A percentile compares a stretch with the other conserved stretches of the same genome.
These are phyloP conservation scores for Trichechus manatus DNA, from an alignment of 2,113 vertebrate species.

Conservation along the genomic window DNA sequence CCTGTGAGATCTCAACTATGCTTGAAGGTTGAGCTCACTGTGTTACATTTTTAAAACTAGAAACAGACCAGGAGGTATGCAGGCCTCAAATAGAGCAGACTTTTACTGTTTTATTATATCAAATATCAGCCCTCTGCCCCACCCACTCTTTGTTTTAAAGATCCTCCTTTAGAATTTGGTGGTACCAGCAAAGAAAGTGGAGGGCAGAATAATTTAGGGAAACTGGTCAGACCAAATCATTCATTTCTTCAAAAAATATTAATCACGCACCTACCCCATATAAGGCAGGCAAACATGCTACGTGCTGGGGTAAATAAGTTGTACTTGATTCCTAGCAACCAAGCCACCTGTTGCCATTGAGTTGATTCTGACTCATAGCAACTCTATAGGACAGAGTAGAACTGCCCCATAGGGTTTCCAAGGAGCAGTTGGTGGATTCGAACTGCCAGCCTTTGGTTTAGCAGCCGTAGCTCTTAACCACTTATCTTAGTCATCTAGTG, in stretches of 20 bases:
- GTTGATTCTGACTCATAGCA: too few relatives aligned
- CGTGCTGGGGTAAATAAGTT: not conserved
- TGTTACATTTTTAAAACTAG: conserved; percentile 32
- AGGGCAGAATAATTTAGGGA: not conserved
- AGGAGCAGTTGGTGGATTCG: too few relatives aligned
- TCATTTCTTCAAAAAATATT: conserved; percentile 27
- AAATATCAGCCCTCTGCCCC: not conserved
- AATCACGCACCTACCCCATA: not conserved
- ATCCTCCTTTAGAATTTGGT: not conserved
- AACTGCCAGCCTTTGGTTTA: too few relatives aligned
- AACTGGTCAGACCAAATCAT: not conserved
- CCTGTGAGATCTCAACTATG: not conserved
- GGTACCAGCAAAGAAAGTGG: conserved; percentile 28
- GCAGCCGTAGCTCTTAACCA: too few relatives aligned
- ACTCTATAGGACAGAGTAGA: too few relatives aligned
- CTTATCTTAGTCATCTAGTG: too few relatives aligned
- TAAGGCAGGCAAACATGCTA: not conserved
- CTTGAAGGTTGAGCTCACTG: not conserved
- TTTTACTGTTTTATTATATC: not conserved
- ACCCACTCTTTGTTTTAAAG: not conserved
- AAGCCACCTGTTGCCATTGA: too few relatives aligned
- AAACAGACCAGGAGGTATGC: not conserved
- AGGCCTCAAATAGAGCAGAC: not conserved
- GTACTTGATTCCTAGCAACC: not conserved
- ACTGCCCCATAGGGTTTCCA: too few relatives aligned